Evolutionary conservation across 2,113 vertebrate species (phyloP), one percentile per base, ranked within the genome.

Genomic region (Motacilla alba): DNA sequence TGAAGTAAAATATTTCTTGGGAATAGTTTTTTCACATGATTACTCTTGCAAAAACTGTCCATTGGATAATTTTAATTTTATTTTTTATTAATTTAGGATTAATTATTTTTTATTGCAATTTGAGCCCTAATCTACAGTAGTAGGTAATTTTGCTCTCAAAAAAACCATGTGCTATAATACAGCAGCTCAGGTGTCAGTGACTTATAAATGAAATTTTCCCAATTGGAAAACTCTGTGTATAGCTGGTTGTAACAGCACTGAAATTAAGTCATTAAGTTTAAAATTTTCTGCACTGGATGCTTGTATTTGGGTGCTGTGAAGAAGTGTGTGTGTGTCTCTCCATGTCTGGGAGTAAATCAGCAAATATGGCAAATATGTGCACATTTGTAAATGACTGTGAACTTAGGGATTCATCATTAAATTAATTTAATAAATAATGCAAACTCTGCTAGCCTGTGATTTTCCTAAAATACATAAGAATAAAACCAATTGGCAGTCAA

Each of bases 401-500:
- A 89, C 75, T 53, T 53, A 66, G 81, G 64, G 30, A 35, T 66
- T 76, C 2, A 33, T 83, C 58, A 88, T 53, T 49, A 93, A 89
- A 85, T 47, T 93, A 83, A 91, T 95, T 93, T 92, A 91, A 74
- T 84, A 66, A 87, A 90, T 59, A 70, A 81, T 78, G n/a, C 26
- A 75, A 95, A 87, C 63, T 81, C 39, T 91, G 81, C 90, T 94
- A 88, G 60, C 92, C 14, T 63, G 72, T 49, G 91, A 94, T 92
- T 97, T 84, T 70, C 56, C 24, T 79, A 66, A 80, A 89, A 92
- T 55, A 44, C 92, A n/a, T 62, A 80, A 85, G 81, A 93, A 92
- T 89, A 93, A 80, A 91, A 89, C 11, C 81, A 89, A 28, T 82
- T 96, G 73, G 21, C 20, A 94, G 82, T 69, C 64, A 33, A 79